Base-by-base conservation (phyloP, 2,888 invertebrate species). In the Latrodectus elegans region DNA sequence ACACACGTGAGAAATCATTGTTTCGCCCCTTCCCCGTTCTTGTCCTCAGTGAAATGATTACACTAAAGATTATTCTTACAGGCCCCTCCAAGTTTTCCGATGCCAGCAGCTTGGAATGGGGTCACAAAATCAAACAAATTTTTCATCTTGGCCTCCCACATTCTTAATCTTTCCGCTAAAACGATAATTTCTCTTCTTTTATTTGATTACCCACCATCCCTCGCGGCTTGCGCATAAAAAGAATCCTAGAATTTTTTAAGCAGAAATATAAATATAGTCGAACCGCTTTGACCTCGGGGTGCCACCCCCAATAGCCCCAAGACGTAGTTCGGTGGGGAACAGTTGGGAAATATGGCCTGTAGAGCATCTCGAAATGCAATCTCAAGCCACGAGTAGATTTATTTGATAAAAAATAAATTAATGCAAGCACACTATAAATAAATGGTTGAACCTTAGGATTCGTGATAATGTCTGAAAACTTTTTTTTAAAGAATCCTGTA, bases 191-290 rank as follows among this genome's bases (percentile, higher is more conserved):
- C 49, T 15, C 73, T 26, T 49, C 49, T 55, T 71, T 72, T 75
- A 75, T 70, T 75, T 82, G 81, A 73, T 81, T 64, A 70, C 55
- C 22, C 26, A 22, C 53, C 60, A 15, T 71, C 8, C 15, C 71
- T 53, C 14, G 60, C 15, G 51, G 49, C 49, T 22, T 74, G 64
- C 68, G 38, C 60, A 74, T 74, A 65, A 22, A 73, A 49, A 17
- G 49, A 15, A 71, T 51, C 65, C 55, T 17, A 67, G 53, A 86
- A 53, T 51, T 75, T 76, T 81, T 60, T 60, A 15, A 15, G 76
- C 81, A 81, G 71, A 86, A 77, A 81, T 77, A 65, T 86, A 71
- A 75, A 86, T 81, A 86, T 81, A 86, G 60, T 26, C 55, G 55
- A 53, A 55, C 49, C 78, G 64, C 79, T 80, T 78, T 67, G 65